Base-by-base conservation (phyloP, 2,113 vertebrate genomes). In the Arenaria interpres region DNA sequence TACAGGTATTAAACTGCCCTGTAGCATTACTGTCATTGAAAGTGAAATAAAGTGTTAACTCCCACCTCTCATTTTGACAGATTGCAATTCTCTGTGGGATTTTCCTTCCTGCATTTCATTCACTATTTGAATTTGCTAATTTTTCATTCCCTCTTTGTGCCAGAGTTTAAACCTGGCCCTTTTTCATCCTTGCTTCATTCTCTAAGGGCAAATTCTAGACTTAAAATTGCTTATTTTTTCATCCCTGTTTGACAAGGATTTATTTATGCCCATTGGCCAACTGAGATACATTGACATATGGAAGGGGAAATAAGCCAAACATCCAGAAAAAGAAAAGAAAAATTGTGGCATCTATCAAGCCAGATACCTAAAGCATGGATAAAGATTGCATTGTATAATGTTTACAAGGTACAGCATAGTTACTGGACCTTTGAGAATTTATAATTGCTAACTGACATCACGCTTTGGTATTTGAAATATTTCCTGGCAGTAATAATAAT, bases 391-490 rank as follows among this genome's bases (percentile, higher is more conserved):
- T 63, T 85, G 11, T 94, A 16, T 87, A 85, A 71, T 85, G 68
- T 94, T 97, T 95, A 85, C 84, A 74, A 71, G 81, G 80, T 72
- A 80, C 53, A 92, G 14, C 77, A 56, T 48, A 86, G 81, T 97
- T 97, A 96, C 78, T 88, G 93, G 78, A 92, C 94, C 71, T 97
- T 93, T 71, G 91, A 97, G 96, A 96, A 97, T 59, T 96, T 96
- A 54, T 75, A 97, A 97, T 96, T 98, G 87, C 94, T 97, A 92
- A 89, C 90, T 98, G 93, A 80, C 46, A 83, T 98, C 86, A 85
- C 93, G 73, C 77, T 96, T 96, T 97, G 97, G 97, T 97, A 98
- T 98, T 98, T 98, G 91, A 98, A 98, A 96, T 98, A 98, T 98
- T 98, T 98, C 94, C 96, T 97, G 96, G 93, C 46, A 79, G 76